These are phyloP conservation scores for Hyles euphorbiae DNA, from an alignment of 1,140 invertebrate species.

Conservation along the genomic window DNA sequence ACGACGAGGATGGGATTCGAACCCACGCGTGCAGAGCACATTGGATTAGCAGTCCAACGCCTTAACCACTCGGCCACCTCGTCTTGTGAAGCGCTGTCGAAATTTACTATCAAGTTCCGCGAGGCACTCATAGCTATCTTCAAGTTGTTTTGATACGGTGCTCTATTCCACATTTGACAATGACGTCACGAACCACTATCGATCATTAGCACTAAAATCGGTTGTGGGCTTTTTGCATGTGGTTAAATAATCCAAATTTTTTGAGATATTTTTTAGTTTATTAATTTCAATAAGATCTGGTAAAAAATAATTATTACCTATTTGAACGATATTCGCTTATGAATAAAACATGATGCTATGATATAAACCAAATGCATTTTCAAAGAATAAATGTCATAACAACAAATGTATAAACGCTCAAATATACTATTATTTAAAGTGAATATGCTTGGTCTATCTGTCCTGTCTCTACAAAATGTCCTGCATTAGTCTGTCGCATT, in stretches of 20 bases:
- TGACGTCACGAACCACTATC: background rate
- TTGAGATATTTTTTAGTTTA: no score
- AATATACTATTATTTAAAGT: no score
- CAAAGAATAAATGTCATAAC: no score
- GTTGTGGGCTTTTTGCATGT: no score
- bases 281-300: no score
- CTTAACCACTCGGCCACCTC: constrained; percentile 94
- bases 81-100: constrained; percentile 61
- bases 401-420: no score
- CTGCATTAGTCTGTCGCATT: constrained; percentile 23
- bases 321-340: no score
- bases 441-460: no score
- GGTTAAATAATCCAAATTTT: no score
- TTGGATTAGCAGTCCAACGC: constrained; percentile 89
- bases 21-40: constrained; percentile 86
- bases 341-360: no score
- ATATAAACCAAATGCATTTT: no score
- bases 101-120: constrained; percentile 17
- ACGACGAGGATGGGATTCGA: constrained; percentile 91
- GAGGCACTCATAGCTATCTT: background rate
- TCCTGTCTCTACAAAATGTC: constrained; percentile 16
- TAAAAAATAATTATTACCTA: no score
- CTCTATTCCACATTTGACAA: background rate
- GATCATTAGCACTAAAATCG: background rate
- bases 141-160: background rate